phyloP scores from a whole-genome alignment of 1,140 invertebrate species.

The Bombus superbus region DNA sequence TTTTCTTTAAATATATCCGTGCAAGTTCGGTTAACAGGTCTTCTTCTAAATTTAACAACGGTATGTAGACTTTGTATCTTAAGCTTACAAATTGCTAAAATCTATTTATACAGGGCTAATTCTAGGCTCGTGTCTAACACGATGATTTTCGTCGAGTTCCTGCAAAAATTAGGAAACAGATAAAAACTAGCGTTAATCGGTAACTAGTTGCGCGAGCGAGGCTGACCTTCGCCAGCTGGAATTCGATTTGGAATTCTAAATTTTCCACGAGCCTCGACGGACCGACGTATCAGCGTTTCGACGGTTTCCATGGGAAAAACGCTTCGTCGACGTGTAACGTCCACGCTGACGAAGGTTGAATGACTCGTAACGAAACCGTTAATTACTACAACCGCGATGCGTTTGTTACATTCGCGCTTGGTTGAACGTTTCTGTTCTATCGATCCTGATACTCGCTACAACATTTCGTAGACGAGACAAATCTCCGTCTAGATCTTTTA shows the following conservation, averaged over 20 bases:
- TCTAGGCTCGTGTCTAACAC: neutral
- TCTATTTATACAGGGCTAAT: neutral
- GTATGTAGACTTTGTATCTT: too few species aligned
- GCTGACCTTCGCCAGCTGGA: neutral
- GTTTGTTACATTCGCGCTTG: neutral
- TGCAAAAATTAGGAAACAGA: conserved; percentile 14
- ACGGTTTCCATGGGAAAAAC: neutral
- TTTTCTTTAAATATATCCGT: too few species aligned
- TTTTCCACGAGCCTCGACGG: neutral
- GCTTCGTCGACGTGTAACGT: conserved; percentile 11
- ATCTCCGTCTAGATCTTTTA: too few species aligned
- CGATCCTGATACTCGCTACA: neutral
- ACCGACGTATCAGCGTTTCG: neutral
- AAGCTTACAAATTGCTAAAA: neutral
- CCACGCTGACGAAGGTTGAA: conserved; percentile 44
- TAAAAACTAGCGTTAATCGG: neutral
- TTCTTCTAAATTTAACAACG: neutral
- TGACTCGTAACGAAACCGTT: conserved; percentile 46
- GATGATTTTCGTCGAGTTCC: neutral
- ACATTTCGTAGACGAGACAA: too few species aligned
- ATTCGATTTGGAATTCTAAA: neutral
- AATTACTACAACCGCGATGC: conserved; percentile 45
- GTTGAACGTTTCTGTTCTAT: neutral
- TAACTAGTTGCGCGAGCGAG: neutral
- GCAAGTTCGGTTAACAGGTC: too few species aligned